phyloP scores from a whole-genome alignment of 2,797 vertebrate genomes.

The Diplodus puntazzo region DNA sequence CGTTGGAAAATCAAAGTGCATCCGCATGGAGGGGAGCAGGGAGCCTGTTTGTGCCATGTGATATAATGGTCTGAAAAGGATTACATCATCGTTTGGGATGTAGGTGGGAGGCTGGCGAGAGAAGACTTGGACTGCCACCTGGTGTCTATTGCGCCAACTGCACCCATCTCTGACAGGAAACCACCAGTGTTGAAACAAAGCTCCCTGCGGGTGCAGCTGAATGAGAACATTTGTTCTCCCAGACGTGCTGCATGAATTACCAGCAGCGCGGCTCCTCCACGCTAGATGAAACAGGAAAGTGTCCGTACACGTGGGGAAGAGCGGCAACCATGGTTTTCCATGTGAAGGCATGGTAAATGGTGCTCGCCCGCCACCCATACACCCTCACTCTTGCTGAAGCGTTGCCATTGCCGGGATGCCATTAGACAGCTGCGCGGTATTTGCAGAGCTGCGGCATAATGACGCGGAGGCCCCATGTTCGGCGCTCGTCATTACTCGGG shows the following conservation, averaged over 20 bases:
- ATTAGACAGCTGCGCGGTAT: conserved; percentile 67
- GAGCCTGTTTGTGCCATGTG: conserved; percentile 73
- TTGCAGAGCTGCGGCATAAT: conserved; percentile 62
- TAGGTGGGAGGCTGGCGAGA: conserved; percentile 53
- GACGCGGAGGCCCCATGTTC: conserved; percentile 48
- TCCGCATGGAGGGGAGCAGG: conserved; percentile 58
- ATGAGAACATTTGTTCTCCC: conserved; percentile 69
- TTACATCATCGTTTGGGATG: conserved; percentile 81
- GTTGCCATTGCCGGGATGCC: conserved; percentile 49
- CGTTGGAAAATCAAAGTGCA: conserved; percentile 63
- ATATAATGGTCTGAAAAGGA: conserved; percentile 78
- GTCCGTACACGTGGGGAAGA: conserved; percentile 16
- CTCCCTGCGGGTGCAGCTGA: conserved; percentile 53
- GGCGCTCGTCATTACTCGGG: conserved; percentile 67
- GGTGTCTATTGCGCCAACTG: conserved; percentile 59
- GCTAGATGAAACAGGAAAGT: conserved; percentile 56
- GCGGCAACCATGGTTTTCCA: conserved; percentile 38
- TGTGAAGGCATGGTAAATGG: conserved; percentile 49
- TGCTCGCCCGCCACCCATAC: conserved; percentile 27
- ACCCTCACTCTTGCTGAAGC: conserved; percentile 36
- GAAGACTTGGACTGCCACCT: conserved; percentile 82
- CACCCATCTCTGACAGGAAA: conserved; percentile 37
- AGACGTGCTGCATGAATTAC: conserved; percentile 58
- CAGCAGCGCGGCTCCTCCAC: conserved; percentile 45
- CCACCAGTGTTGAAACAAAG: conserved; percentile 54